A percentile compares a stretch with the other conserved stretches of the same genome.
These are phyloP conservation scores for Cochlearius cochlearius DNA, from an alignment of 2,113 vertebrate genomes.

Conservation along the genomic window DNA sequence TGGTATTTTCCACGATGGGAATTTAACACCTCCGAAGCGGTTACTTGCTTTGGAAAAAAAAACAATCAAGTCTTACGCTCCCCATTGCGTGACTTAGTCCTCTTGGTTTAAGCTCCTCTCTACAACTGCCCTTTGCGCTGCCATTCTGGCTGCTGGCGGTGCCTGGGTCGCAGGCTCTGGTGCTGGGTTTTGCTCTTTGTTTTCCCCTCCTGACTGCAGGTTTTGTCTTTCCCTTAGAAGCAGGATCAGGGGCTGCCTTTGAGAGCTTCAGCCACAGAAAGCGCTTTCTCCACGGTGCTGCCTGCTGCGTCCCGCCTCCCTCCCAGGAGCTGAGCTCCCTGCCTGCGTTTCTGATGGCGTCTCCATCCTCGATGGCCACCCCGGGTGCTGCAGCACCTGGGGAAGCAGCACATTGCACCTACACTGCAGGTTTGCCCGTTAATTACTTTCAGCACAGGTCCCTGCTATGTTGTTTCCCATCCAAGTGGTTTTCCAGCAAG, in stretches of 20 bases:
- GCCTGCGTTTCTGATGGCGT: rapidly evolving
- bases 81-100: neutral
- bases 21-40: neutral
- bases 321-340: neutral
- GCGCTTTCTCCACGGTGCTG: rapidly evolving
- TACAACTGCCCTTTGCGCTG: rapidly evolving
- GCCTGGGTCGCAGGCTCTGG: rapidly evolving
- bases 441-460: neutral
- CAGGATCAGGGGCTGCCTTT: neutral
- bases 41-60: neutral
- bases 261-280: neutral
- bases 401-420: neutral
- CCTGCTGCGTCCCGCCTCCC: neutral
- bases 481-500: neutral
- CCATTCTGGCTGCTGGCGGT: rapidly evolving
- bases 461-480: neutral
- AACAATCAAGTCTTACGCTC: rapidly evolving
- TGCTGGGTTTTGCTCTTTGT: neutral
- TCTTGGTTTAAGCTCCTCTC: too few relatives aligned
- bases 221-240: neutral
- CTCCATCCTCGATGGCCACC: neutral
- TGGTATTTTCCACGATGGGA: neutral
- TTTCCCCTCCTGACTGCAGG: neutral
- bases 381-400: neutral
- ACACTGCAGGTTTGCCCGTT: rapidly evolving